phyloP scores from a whole-genome alignment of 1,140 invertebrate species.

The Periplaneta americana region DNA sequence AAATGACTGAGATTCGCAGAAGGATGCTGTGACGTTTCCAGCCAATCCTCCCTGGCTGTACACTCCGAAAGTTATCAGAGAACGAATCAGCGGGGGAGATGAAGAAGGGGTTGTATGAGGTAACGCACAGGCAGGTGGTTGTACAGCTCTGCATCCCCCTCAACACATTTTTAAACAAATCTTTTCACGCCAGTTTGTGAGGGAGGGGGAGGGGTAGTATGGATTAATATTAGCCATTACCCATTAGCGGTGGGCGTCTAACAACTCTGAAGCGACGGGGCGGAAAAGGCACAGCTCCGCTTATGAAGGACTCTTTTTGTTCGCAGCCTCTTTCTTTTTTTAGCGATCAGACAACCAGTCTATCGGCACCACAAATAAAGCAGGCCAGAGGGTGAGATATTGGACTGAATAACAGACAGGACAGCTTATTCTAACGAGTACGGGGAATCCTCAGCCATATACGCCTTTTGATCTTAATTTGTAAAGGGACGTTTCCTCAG shows the following conservation, averaged over 20 bases:
- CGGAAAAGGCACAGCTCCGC: background rate
- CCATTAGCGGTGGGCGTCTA: background rate
- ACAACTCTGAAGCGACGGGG: background rate
- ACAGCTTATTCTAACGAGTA: too few species aligned
- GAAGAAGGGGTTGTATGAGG: background rate
- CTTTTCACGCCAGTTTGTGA: background rate
- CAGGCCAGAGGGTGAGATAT: too few species aligned
- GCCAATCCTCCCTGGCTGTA: background rate
- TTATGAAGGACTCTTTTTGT: background rate
- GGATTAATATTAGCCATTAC: background rate
- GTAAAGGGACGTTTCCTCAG: too few species aligned
- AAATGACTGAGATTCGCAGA: too few species aligned
- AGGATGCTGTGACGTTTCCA: too few species aligned
- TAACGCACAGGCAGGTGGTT: background rate
- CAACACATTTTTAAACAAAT: background rate
- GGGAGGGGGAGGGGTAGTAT: background rate
- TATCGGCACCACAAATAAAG: background rate
- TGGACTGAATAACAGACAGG: too few species aligned
- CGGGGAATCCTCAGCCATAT: too few species aligned
- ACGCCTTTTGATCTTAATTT: too few species aligned
- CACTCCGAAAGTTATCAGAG: background rate
- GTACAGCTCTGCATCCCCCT: background rate
- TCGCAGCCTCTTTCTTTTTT: background rate
- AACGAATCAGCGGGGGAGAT: background rate
- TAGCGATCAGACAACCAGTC: background rate